A percentile compares a stretch with the other conserved stretches of the same genome.
These are phyloP conservation scores for Aphidius ervi DNA, from an alignment of 1,140 invertebrate species.

Conservation along the genomic window DNA sequence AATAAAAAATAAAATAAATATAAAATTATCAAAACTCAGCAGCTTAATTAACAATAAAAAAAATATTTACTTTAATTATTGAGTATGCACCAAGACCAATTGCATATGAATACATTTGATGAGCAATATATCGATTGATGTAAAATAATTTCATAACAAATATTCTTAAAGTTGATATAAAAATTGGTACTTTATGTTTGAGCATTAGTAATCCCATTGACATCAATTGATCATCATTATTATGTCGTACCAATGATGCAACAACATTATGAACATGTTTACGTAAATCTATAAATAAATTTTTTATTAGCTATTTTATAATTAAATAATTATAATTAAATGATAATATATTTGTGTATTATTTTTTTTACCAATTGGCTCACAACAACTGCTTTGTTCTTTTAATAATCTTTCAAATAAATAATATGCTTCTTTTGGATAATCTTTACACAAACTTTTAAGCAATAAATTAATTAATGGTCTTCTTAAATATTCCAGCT, in stretches of 20 bases:
- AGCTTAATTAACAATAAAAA: too few relatives aligned
- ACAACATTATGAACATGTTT: constrained; percentile 12
- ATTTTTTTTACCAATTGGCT: constrained; percentile 34
- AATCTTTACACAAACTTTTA: constrained; percentile 24
- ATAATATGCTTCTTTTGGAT: constrained; percentile 27
- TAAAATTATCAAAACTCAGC: too few relatives aligned
- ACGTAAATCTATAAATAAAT: constrained; percentile 6
- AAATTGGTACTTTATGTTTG: constrained; percentile 26
- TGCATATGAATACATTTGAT: constrained; percentile 32
- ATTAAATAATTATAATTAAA: constrained; percentile 2
- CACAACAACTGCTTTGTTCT: constrained; percentile 31
- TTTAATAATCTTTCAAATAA: constrained; percentile 31
- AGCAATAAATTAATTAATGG: constrained; percentile 25
- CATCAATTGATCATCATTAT: constrained; percentile 16
- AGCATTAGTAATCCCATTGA: constrained; percentile 26
- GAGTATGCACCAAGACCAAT: constrained; percentile 31
- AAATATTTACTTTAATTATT: constrained; percentile 26
- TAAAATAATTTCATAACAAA: constrained; percentile 27
- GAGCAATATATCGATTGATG: constrained; percentile 24
- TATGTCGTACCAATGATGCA: background rate
- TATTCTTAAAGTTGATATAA: constrained; percentile 24
- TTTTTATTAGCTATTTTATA: background rate
- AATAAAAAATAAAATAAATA: too few relatives aligned
- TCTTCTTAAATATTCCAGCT: constrained; percentile 18
- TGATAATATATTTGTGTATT: background rate